A percentile compares a stretch with the other conserved stretches of the same genome.
phyloP scores from a whole-genome alignment of 2,888 invertebrate species.

The Sinopyrophorus schimmeli region DNA sequence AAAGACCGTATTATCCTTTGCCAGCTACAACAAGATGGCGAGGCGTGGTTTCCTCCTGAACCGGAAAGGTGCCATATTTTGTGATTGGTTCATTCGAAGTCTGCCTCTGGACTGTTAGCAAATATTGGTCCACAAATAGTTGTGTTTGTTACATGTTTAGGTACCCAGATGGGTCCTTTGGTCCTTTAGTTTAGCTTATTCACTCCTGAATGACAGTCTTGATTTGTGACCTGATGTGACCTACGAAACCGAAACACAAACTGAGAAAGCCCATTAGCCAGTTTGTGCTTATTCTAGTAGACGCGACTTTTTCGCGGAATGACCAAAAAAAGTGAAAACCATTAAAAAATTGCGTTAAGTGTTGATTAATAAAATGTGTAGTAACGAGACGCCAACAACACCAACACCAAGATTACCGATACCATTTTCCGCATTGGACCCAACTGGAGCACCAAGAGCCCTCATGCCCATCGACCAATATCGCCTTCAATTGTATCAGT shows the following conservation, averaged over 20 bases:
- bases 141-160: conserved; percentile 58
- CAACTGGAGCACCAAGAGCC: conserved; percentile 48
- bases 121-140: conserved; percentile 59
- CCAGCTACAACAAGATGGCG: conserved; percentile 54
- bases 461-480: conserved; percentile 76
- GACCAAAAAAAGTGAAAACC: not conserved
- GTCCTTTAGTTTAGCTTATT: conserved; percentile 52
- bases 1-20: conserved; percentile 38
- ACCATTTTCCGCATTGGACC: conserved; percentile 49
- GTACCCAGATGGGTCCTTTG: conserved; percentile 54
- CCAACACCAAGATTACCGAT: conserved; percentile 49
- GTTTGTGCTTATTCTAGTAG: conserved; percentile 36
- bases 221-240: conserved; percentile 41
- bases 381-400: conserved; percentile 53
- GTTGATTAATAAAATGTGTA: conserved; percentile 48
- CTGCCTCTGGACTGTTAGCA: conserved; percentile 55
- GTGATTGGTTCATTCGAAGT: conserved; percentile 48
- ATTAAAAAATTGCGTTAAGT: conserved; percentile 14
- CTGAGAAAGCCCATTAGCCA: conserved; percentile 41
- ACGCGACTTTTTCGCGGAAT: conserved; percentile 9
- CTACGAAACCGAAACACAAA: conserved; percentile 33
- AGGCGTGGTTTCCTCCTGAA: conserved; percentile 50
- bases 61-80: conserved; percentile 47
- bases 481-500: conserved; percentile 83
- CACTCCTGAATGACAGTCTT: conserved; percentile 47